Base-by-base conservation (phyloP, 2,888 invertebrate species). In the Alloscopus bannaensis region DNA sequence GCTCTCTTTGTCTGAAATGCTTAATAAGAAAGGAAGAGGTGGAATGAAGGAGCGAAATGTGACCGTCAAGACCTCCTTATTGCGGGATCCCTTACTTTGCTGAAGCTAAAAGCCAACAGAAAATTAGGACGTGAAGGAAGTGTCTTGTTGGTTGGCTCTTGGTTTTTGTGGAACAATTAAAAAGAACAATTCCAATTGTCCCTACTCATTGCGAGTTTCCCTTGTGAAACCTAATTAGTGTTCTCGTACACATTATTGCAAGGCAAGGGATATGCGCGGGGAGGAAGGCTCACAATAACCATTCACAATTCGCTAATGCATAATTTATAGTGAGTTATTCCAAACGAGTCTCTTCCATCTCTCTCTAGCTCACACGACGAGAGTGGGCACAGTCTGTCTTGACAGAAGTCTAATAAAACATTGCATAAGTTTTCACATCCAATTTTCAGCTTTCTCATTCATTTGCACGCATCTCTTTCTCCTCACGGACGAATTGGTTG, bases 371-470 rank as follows among this genome's bases (percentile, higher is more conserved):
- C n/a, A n/a, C n/a, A 55, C 55, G 55, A 28, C 13, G 26, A n/a
- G n/a, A n/a, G n/a, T n/a, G n/a, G n/a, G n/a, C n/a, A n/a, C n/a
- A 55, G 26, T 52, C 28, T 55, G 28, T 55, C 26, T 26, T 55
- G 24, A 55, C 24, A 4, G 28, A 55, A 55, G 26, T 55, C 55
- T 26, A 55, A 47, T 47, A 47, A 47, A 47, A 55, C 55, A 55
- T 55, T 55, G 11, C 55, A 28, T 28, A 55, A 55, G 55, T 55
- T 55, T 55, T 55, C 55, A 11, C 55, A 55, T 26, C 55, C 55
- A 55, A 55, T 55, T 55, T 55, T 55, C 55, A 55, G 28, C 55
- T 55, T 55, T 55, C 55, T 55, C 22, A 28, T 55, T 55, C 55
- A 55, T 55, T 55, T 28, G 18, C 55, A 55, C 11, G 55, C 28